Percentiles rank a stretch among this genome's conserved stretches.
phyloP scores from a whole-genome alignment of 2,113 vertebrate genomes.

The Trachemys scripta region DNA sequence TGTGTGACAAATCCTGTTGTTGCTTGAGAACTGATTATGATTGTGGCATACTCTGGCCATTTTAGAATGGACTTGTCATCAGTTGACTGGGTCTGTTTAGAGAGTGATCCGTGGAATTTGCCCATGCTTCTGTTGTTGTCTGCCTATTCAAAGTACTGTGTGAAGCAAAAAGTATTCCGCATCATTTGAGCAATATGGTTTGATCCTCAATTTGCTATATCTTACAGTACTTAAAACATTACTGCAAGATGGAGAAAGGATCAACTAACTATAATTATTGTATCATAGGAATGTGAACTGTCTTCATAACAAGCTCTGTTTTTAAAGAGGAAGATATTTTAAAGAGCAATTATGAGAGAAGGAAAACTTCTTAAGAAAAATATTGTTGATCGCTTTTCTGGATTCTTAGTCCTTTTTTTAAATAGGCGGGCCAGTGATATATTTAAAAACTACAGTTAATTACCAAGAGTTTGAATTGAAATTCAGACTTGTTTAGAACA shows the following conservation, averaged over 20 bases:
- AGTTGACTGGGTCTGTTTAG: constrained; percentile 49
- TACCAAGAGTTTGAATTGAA: neutral
- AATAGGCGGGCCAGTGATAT: neutral
- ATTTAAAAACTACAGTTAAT: neutral
- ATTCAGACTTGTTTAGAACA: neutral
- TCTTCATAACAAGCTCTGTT: constrained; percentile 59
- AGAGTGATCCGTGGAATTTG: constrained; percentile 45
- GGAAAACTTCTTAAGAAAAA: constrained; percentile 30
- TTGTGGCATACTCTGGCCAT: constrained; percentile 17
- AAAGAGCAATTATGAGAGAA: neutral
- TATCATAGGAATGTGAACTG: constrained; percentile 63
- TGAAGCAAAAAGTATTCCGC: constrained; percentile 70
- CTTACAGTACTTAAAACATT: constrained; percentile 40
- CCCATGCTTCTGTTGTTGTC: constrained; percentile 68
- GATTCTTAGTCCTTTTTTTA: neutral
- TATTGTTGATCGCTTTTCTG: neutral
- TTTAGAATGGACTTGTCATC: constrained; percentile 15
- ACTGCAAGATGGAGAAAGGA: constrained; percentile 51
- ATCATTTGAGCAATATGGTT: constrained; percentile 67
- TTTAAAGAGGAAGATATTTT: constrained; percentile 45
- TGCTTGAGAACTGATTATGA: constrained; percentile 22
- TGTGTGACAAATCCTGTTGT: neutral
- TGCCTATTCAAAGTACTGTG: constrained; percentile 67
- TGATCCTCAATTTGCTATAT: constrained; percentile 51
- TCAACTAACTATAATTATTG: constrained; percentile 58